phyloP scores from a whole-genome alignment of 2,888 invertebrate genomes.

The Tetragnatha montana region DNA sequence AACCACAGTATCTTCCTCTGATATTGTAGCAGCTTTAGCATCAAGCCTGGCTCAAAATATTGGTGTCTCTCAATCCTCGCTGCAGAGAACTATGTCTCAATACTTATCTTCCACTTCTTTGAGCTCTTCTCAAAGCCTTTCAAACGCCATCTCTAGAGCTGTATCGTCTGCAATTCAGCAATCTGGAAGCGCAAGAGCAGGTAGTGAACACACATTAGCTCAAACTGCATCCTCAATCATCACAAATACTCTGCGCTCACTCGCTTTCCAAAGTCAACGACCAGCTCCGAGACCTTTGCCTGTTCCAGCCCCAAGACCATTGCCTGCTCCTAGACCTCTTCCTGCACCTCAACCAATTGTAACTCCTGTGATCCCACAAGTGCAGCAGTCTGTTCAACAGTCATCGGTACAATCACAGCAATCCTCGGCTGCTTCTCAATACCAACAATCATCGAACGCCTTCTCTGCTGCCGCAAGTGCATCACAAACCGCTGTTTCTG shows the following conservation, averaged over 20 bases:
- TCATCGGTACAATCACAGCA: background rate
- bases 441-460: slow-evolving; percentile 2
- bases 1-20: background rate
- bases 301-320: background rate
- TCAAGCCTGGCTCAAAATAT: background rate
- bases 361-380: background rate
- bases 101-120: background rate
- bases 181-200: background rate
- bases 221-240: background rate
- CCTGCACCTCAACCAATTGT: slow-evolving; percentile 12
- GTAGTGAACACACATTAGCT: slow-evolving; percentile 8
- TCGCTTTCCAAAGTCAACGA: background rate
- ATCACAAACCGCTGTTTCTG: background rate
- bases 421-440: background rate
- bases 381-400: background rate
- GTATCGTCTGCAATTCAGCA: background rate
- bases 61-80: background rate
- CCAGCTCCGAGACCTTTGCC: background rate
- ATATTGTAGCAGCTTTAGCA: background rate
- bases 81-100: background rate
- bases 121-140: background rate
- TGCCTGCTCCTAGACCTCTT: slow-evolving; percentile 1
- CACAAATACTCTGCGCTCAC: background rate
- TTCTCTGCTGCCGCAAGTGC: background rate
- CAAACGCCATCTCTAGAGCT: slow-evolving; percentile 24